Percentiles rank a stretch among this genome's conserved stretches.
phyloP scores from a whole-genome alignment of 2,797 vertebrate genomes.

The Micropoecilia bifurca region DNA sequence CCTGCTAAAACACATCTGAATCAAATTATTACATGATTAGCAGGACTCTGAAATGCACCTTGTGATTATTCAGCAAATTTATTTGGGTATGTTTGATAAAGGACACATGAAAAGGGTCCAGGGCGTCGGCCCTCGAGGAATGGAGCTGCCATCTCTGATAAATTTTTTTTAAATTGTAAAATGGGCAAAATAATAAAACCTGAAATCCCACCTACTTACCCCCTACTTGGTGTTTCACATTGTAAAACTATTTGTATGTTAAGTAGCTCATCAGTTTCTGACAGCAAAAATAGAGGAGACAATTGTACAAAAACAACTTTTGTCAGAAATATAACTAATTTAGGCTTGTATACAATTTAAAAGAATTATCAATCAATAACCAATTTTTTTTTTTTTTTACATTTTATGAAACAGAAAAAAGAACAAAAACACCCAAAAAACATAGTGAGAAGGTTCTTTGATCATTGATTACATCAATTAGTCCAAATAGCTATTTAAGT shows the following conservation, averaged over 20 bases:
- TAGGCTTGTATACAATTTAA: background rate
- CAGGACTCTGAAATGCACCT: too few relatives aligned
- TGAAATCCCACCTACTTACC: background rate
- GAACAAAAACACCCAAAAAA: too few relatives aligned
- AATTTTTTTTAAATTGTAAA: background rate
- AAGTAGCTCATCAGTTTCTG: background rate
- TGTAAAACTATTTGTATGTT: background rate
- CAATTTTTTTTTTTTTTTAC: too few relatives aligned
- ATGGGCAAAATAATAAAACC: background rate
- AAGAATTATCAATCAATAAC: background rate
- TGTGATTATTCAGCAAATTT: too few relatives aligned
- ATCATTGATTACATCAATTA: background rate
- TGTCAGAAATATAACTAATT: background rate
- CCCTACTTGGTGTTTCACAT: background rate
- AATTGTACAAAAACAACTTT: background rate
- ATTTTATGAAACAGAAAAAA: too few relatives aligned
- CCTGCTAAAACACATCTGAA: too few relatives aligned
- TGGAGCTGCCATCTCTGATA: too few relatives aligned
- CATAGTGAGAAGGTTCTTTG: background rate
- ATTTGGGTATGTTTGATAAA: too few relatives aligned
- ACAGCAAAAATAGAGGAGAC: background rate
- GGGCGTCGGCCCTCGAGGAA: too few relatives aligned
- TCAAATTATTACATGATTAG: too few relatives aligned
- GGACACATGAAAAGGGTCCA: too few relatives aligned
- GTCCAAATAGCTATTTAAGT: background rate